Percentiles rank a stretch among this genome's conserved stretches.
These are phyloP conservation scores for Cettia cetti DNA, from an alignment of 2,113 vertebrate species.

Conservation along the genomic window DNA sequence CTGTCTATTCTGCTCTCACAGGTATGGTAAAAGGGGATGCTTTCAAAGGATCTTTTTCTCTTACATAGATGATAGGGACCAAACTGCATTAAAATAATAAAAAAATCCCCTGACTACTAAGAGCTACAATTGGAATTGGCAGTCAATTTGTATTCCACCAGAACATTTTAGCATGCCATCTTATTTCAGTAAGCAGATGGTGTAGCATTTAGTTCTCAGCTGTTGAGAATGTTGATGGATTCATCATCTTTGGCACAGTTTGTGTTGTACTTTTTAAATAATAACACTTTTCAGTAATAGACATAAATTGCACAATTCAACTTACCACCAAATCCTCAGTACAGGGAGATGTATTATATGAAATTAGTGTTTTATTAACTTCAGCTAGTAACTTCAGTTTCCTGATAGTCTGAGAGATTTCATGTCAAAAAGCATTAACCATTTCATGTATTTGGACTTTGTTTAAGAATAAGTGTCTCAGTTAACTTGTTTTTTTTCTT, in stretches of 20 bases:
- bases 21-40: neutral
- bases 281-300: neutral
- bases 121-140: neutral
- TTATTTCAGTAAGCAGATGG: conserved; percentile 44
- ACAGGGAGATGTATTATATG: neutral
- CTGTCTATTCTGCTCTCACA: neutral
- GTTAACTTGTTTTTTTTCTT: neutral
- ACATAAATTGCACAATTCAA: neutral
- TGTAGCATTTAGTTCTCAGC: neutral
- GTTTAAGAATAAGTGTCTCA: neutral
- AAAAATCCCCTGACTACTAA: neutral
- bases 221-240: neutral
- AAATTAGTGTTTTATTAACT: neutral
- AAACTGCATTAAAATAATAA: neutral
- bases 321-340: neutral
- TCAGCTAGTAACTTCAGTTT: neutral
- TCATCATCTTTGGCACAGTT: neutral
- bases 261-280: conserved; percentile 5
- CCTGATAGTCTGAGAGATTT: neutral
- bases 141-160: neutral
- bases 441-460: neutral
- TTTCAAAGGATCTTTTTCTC: neutral
- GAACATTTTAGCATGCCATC: neutral
- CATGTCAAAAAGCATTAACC: neutral
- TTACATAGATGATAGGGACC: neutral